Evolutionary conservation across 1,140 invertebrate species (phyloP).

Genomic region (Drosophila repleta): DNA sequence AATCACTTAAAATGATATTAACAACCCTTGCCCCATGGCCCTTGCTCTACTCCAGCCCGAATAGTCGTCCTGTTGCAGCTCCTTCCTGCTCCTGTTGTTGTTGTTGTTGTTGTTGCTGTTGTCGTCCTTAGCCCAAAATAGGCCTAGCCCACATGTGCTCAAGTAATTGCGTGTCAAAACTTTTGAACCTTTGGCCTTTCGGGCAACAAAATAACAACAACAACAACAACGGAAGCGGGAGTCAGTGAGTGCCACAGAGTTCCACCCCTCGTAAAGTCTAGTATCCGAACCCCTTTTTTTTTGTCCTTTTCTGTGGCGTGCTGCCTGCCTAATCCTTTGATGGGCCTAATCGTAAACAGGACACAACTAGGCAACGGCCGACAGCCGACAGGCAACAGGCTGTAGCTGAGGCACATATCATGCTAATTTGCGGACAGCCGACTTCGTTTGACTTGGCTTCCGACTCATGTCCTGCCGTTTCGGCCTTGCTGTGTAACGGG

Average conservation of each 20-base stretch:
- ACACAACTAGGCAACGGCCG: constrained; percentile 21
- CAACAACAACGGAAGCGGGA: background rate
- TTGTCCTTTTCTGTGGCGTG: constrained; percentile 27
- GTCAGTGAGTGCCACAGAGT: background rate
- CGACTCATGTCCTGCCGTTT: constrained; percentile 51
- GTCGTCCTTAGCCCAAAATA: constrained; percentile 21
- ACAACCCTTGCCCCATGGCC: constrained; percentile 53
- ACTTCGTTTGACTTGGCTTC: constrained; percentile 79
- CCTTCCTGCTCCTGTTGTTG: background rate
- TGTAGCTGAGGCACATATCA: constrained; percentile 45
- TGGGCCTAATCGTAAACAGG: constrained; percentile 68
- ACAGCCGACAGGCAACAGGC: constrained; percentile 21
- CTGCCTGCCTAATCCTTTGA: constrained; percentile 74
- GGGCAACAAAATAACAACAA: constrained; percentile 6
- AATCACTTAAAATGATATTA: constrained; percentile 81
- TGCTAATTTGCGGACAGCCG: constrained; percentile 81
- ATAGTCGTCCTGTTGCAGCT: constrained; percentile 1
- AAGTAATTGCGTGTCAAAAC: constrained; percentile 79
- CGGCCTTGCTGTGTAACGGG: constrained; percentile 19
- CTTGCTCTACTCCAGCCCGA: background rate
- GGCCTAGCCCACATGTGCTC: constrained; percentile 52
- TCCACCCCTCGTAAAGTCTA: constrained; percentile 17
- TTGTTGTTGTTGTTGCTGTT: constrained; percentile 8
- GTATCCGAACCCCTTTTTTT: background rate
- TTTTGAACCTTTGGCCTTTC: constrained; percentile 73